Evolutionary conservation across 2,797 vertebrate species (phyloP).

Genomic region (Micrastur ruficollis): DNA sequence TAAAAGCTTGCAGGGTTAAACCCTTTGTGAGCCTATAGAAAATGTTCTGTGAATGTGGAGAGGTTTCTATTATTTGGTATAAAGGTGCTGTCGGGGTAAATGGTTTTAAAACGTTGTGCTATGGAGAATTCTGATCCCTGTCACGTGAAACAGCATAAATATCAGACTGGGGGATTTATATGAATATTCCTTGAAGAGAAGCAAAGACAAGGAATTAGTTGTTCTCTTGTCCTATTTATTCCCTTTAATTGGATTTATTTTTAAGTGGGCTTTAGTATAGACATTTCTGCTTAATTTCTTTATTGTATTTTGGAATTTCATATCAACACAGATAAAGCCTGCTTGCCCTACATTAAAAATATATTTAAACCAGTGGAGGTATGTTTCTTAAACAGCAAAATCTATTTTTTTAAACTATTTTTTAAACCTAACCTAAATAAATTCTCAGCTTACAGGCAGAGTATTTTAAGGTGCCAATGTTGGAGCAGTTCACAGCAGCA

Average conservation of each 20-base stretch:
- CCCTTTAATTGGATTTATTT: constrained; percentile 62
- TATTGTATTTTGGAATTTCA: not conserved
- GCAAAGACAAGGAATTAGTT: constrained; percentile 56
- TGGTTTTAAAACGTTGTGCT: not conserved
- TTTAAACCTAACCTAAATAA: not conserved
- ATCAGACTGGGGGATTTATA: constrained; percentile 26
- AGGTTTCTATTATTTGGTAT: not conserved
- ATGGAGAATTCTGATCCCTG: constrained; percentile 41
- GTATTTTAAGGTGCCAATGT: not conserved
- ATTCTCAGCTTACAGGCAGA: not conserved
- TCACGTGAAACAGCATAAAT: constrained; percentile 44
- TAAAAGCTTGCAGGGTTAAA: constrained; percentile 28
- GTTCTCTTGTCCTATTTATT: constrained; percentile 63
- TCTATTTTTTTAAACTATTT: not conserved
- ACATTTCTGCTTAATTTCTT: constrained; percentile 20
- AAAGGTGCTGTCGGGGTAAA: constrained; percentile 26
- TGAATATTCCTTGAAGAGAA: constrained; percentile 47
- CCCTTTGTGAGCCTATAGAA: constrained; percentile 9
- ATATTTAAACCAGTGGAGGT: not conserved
- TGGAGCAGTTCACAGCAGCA: not conserved
- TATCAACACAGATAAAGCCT: not conserved
- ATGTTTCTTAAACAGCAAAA: not conserved
- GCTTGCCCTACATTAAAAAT: constrained; percentile 24
- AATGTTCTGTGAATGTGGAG: not conserved
- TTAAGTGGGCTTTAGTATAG: constrained; percentile 41